phyloP scores from a whole-genome alignment of 2,113 vertebrate genomes.

The Perca fluviatilis region DNA sequence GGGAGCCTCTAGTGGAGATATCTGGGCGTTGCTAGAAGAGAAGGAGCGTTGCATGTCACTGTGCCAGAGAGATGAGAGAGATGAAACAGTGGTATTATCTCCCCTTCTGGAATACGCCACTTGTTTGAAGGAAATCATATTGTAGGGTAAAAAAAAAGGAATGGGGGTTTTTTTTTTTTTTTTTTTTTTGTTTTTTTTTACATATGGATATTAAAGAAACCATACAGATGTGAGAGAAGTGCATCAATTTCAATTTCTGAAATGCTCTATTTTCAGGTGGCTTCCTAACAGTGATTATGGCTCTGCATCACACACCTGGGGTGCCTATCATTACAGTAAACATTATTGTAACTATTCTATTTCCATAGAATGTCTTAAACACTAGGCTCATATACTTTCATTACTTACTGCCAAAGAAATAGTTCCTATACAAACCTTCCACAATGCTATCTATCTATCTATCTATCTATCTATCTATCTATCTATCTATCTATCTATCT shows the following conservation, averaged over 20 bases:
- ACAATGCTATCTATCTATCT: too few species aligned
- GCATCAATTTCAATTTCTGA: background rate
- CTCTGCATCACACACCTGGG: background rate
- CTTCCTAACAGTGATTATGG: background rate
- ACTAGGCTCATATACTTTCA: background rate
- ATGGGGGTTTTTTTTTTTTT: too few species aligned
- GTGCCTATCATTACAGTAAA: background rate
- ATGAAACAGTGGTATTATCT: constrained; percentile 27
- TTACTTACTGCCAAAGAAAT: background rate
- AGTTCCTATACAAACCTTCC: background rate
- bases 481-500: too few species aligned
- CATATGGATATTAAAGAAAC: too few species aligned
- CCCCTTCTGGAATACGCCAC: constrained; percentile 20
- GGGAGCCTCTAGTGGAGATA: constrained; percentile 68
- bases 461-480: too few species aligned
- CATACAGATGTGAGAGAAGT: background rate
- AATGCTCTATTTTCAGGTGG: background rate
- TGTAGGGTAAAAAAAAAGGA: too few species aligned
- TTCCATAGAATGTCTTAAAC: background rate
- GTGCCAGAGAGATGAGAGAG: constrained; percentile 33
- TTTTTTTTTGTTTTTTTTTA: too few species aligned
- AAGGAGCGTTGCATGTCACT: constrained; percentile 9
- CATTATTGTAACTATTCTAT: background rate
- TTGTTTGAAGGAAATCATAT: constrained; percentile 4
- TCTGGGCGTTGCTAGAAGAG: constrained; percentile 40